A percentile compares a stretch with the other conserved stretches of the same genome.
These are phyloP conservation scores for Spea bombifrons DNA, from an alignment of 2,113 vertebrate genomes.

Conservation along the genomic window DNA sequence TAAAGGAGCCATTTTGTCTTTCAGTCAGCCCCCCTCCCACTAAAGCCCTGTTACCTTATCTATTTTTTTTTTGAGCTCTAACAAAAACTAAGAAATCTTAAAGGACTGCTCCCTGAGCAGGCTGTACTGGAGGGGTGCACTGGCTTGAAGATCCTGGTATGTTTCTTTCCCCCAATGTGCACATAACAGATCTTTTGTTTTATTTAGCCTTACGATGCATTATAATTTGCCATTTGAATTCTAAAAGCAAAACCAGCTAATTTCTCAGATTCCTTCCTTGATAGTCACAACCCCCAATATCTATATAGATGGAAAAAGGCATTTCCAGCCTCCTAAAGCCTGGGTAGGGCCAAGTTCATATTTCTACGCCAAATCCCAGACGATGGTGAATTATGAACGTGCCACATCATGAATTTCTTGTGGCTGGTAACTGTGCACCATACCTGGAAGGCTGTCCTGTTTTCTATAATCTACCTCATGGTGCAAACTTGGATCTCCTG, in stretches of 20 bases:
- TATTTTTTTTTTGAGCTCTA: conserved; percentile 52
- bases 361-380: conserved; percentile 77
- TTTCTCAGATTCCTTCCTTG: conserved; percentile 5
- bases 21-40: conserved; percentile 46
- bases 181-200: conserved; percentile 5
- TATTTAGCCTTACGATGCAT: conserved; percentile 23
- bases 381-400: conserved; percentile 98
- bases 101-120: conserved; percentile 65
- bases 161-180: conserved; percentile 11
- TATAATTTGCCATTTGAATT: conserved; percentile 44
- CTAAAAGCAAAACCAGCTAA: conserved; percentile 26
- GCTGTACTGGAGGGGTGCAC: conserved; percentile 26
- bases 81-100: conserved; percentile 68
- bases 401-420: conserved; percentile 98
- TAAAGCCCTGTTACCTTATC: conserved; percentile 44
- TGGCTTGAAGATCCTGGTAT: conserved; percentile 42
- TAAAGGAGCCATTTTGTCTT: conserved; percentile 80
- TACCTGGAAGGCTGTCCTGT: conserved; percentile 89
- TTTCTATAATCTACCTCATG: conserved; percentile 86
- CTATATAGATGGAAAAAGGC: conserved; percentile 83
- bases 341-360: conserved; percentile 83
- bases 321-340: conserved; percentile 81
- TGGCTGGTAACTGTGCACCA: conserved; percentile 95
- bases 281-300: conserved; percentile 54
- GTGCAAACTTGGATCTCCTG: conserved; percentile 84